Conservation (phyloP, 2,888 invertebrate species). For the Agriopis leucophaearia region DNA sequence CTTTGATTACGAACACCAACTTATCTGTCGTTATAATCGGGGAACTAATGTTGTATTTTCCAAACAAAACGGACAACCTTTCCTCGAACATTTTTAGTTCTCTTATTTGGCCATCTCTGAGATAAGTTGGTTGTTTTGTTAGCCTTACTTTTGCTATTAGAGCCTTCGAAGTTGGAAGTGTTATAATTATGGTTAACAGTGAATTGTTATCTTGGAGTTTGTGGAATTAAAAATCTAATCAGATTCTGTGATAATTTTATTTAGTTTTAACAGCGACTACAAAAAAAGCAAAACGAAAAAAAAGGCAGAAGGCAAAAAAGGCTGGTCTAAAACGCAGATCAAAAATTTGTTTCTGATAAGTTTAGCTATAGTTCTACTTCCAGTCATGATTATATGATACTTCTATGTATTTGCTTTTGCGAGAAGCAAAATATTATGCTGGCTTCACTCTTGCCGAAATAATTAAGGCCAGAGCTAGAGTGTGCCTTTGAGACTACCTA, state of each 20-base stretch:
- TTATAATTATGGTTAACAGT: conserved; percentile 43
- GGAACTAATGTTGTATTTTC: not conserved
- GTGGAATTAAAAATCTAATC: conserved; percentile 15
- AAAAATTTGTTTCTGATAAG: no score
- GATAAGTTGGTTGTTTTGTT: conserved; percentile 25
- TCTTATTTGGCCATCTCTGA: not conserved
- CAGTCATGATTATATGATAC: no score
- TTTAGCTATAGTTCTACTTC: no score
- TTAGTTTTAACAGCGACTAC: not conserved
- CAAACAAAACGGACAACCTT: not conserved
- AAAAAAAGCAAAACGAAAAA: no score
- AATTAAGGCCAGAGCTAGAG: no score
- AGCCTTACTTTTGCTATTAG: conserved; percentile 52
- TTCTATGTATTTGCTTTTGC: no score
- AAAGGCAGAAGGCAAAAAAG: no score
- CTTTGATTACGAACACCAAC: conserved; percentile 54
- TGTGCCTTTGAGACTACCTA: no score
- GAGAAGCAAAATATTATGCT: no score
- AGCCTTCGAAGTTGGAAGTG: conserved; percentile 32
- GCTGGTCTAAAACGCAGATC: no score
- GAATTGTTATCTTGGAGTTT: conserved; percentile 38
- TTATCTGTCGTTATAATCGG: not conserved
- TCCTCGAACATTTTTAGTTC: not conserved
- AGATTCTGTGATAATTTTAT: not conserved
- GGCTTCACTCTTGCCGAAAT: no score